A percentile compares a stretch with the other conserved stretches of the same genome.
Evolutionary conservation across 2,888 invertebrate genomes (phyloP).

Genomic region (Papilio protenor): DNA sequence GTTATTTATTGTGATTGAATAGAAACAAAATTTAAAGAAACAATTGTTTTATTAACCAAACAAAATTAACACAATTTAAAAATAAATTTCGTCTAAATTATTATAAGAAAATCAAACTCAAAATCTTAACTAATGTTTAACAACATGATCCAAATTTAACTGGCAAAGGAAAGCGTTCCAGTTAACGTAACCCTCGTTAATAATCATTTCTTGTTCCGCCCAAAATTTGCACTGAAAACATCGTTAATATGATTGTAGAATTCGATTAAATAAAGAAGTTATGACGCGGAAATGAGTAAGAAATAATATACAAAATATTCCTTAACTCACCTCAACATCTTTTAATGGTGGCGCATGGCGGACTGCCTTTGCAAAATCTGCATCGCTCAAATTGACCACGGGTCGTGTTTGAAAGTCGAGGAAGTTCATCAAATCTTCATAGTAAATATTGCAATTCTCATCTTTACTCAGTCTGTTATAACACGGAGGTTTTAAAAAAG

Average conservation of each 20-base stretch:
- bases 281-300: not conserved
- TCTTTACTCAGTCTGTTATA: slow-evolving; percentile 85
- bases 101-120: slow-evolving; percentile 36
- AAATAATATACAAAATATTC: not conserved
- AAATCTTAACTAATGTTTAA: slow-evolving; percentile 51
- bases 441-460: slow-evolving; percentile 86
- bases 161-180: slow-evolving; percentile 80
- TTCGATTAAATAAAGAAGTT: not conserved
- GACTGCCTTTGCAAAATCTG: slow-evolving; percentile 69
- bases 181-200: slow-evolving; percentile 73
- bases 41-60: slow-evolving; percentile 44
- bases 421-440: slow-evolving; percentile 88
- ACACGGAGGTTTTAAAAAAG: not conserved
- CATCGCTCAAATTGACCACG: slow-evolving; percentile 66
- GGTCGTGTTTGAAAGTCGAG: slow-evolving; percentile 86
- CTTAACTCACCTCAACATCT: slow-evolving; percentile 66
- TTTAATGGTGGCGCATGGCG: slow-evolving; percentile 77
- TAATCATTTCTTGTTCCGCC: slow-evolving; percentile 66
- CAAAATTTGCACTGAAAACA: slow-evolving; percentile 70
- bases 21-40: slow-evolving; percentile 54
- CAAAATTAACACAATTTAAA: not conserved
- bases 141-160: slow-evolving; percentile 75
- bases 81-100: not conserved
- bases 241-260: not conserved
- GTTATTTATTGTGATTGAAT: slow-evolving; percentile 73